Percentiles rank a stretch among this genome's conserved stretches.
Conservation (phyloP, 2,113 vertebrate species). For the Lamprotornis superbus region DNA sequence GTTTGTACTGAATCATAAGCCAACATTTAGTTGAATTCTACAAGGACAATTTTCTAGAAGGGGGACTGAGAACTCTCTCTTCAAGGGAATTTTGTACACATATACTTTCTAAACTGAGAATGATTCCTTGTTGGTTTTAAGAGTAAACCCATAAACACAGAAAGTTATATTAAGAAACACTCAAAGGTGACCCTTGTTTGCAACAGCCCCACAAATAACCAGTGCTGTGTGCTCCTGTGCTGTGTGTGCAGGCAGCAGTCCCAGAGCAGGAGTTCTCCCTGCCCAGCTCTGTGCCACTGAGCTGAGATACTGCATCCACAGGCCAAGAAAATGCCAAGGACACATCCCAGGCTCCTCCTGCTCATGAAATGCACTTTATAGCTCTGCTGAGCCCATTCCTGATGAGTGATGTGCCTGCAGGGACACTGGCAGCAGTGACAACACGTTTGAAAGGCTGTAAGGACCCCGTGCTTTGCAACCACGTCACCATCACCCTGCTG, state of each 20-base stretch:
- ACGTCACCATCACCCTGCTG: not conserved
- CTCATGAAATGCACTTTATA: not conserved
- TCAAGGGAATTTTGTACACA: not conserved
- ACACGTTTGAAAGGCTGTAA: rapidly evolving
- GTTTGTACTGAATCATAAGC: not conserved
- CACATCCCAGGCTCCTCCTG: not conserved
- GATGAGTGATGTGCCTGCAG: not conserved
- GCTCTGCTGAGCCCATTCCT: not conserved
- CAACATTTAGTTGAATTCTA: not conserved
- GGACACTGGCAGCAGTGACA: not conserved
- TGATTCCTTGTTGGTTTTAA: not conserved
- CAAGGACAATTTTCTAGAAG: not conserved
- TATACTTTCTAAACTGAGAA: not conserved
- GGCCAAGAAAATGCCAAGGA: not conserved
- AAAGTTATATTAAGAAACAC: not conserved
- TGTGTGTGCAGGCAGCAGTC: not conserved
- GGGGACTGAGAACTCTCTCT: not conserved
- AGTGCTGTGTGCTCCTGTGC: not conserved
- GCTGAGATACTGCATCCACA: rapidly evolving
- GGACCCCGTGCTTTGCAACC: not conserved
- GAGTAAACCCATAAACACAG: not conserved
- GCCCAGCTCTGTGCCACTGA: not conserved
- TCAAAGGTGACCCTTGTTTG: not conserved
- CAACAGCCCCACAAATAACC: not conserved
- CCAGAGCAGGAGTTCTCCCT: not conserved